A percentile compares a stretch with the other conserved stretches of the same genome.
These are phyloP conservation scores for Onthophagus taurus DNA, from an alignment of 1,140 invertebrate genomes.

Conservation along the genomic window DNA sequence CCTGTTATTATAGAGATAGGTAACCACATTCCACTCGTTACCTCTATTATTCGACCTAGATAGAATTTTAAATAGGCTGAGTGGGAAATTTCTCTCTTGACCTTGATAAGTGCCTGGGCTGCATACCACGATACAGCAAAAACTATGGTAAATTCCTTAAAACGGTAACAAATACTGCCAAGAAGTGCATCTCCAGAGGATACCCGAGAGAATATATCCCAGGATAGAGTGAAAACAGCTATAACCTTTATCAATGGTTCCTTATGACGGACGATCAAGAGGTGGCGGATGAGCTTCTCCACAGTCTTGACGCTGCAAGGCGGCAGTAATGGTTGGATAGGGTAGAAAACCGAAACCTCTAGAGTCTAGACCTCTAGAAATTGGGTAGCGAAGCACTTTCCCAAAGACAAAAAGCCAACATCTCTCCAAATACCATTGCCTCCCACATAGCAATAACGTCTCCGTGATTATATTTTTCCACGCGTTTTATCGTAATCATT, in stretches of 20 bases:
- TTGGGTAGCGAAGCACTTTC: slow-evolving; percentile 5
- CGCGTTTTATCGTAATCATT: no score
- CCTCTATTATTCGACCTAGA: no score
- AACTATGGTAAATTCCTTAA: slow-evolving; percentile 14
- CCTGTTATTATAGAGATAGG: no score
- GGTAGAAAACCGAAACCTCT: slow-evolving; percentile 16
- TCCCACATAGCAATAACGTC: slow-evolving; percentile 10
- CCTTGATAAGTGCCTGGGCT: slow-evolving; percentile 11
- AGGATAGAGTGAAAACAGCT: no score
- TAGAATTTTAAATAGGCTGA: no score
- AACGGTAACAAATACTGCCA: slow-evolving; percentile 11
- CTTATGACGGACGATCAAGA: slow-evolving; percentile 17
- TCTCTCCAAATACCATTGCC: slow-evolving; percentile 16
- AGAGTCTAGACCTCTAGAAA: slow-evolving; percentile 16
- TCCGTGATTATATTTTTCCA: no score
- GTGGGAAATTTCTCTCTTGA: slow-evolving; percentile 7
- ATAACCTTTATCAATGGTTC: slow-evolving; percentile 14
- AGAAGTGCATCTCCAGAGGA: no score
- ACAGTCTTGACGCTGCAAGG: slow-evolving; percentile 14
- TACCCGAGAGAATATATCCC: no score
- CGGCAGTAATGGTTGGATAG: slow-evolving; percentile 18
- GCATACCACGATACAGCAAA: slow-evolving; percentile 10
- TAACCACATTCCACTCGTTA: no score
- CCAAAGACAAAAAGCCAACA: slow-evolving; percentile 5
- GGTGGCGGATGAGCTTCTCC: no score